These are phyloP conservation scores for Corythornis cristatus DNA, from an alignment of 2,113 vertebrate genomes.

Conservation along the genomic window DNA sequence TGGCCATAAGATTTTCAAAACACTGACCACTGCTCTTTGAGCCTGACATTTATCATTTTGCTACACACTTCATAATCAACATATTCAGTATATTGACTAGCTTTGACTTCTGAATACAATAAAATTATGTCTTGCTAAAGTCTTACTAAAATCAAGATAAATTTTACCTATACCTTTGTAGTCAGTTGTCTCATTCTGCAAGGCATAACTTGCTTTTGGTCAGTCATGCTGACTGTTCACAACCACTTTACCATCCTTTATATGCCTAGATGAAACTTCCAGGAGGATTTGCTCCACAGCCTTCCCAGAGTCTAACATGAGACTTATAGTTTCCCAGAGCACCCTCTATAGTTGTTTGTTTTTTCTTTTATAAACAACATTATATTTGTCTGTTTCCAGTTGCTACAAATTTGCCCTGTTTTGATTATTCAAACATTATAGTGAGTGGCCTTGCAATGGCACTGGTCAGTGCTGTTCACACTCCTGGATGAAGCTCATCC, in stretches of 20 bases:
- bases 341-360: background rate
- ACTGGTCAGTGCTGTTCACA: background rate
- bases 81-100: background rate
- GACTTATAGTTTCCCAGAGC: background rate
- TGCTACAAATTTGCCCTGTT: background rate
- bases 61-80: background rate
- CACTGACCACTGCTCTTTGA: background rate
- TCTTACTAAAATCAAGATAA: background rate
- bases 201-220: background rate
- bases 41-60: background rate
- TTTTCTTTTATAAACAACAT: background rate
- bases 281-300: background rate
- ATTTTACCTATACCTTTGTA: background rate
- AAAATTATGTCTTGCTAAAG: background rate
- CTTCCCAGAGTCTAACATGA: background rate
- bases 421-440: background rate
- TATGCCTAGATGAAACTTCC: background rate
- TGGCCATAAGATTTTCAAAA: background rate
- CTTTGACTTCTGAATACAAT: background rate
- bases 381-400: background rate
- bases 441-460: background rate
- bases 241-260: background rate
- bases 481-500: background rate
- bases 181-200: background rate
- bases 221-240: background rate